phyloP scores from a whole-genome alignment of 2,113 vertebrate genomes.

The Hyaena hyaena region DNA sequence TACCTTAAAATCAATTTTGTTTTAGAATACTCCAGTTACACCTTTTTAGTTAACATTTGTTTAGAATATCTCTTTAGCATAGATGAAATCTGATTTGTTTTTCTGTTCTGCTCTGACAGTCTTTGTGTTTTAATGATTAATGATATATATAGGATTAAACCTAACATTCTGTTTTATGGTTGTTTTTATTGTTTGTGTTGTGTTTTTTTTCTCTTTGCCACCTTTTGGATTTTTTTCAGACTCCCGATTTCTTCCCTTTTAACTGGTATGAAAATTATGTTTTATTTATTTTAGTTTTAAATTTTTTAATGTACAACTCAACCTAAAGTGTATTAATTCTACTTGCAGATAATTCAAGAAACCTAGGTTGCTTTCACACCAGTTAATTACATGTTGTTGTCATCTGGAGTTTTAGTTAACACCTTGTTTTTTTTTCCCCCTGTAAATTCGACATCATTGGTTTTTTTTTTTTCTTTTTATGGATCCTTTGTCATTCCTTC shows the following conservation, averaged over 20 bases:
- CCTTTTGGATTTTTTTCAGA: background rate
- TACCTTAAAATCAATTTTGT: constrained; percentile 17
- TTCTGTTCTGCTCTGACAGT: background rate
- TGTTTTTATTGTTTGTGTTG: background rate
- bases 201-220: background rate
- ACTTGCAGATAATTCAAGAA: background rate
- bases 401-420: background rate
- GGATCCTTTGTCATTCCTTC: background rate
- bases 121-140: background rate
- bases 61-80: background rate
- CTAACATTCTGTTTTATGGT: background rate
- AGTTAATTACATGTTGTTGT: constrained; percentile 2
- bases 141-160: constrained; percentile 9
- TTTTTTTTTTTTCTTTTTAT: background rate
- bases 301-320: background rate
- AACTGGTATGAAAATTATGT: background rate
- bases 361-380: background rate
- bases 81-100: background rate
- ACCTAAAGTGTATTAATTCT: constrained; percentile 22
- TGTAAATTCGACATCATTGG: background rate
- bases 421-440: background rate
- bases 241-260: background rate
- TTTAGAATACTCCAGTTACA: background rate
- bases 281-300: background rate
- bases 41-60: background rate